Evolutionary conservation across 2,113 vertebrate genomes (phyloP).

Genomic region (Ciconia boyciana): DNA sequence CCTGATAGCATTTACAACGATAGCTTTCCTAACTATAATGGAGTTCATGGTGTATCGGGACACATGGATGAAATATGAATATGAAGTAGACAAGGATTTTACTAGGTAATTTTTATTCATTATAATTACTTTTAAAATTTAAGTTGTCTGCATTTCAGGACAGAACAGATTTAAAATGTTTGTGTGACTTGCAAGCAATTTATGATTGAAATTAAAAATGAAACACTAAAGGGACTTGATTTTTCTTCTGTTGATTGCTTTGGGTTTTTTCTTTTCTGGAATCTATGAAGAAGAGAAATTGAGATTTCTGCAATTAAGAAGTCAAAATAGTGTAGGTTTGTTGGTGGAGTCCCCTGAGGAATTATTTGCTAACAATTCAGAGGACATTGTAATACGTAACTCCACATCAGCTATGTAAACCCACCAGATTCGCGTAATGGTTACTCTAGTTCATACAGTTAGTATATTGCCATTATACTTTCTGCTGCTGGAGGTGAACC

Average conservation of each 20-base stretch:
- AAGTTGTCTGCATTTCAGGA: background rate
- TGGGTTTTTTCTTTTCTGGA: background rate
- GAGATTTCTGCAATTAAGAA: background rate
- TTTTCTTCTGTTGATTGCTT: background rate
- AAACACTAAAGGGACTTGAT: background rate
- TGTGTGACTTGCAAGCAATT: background rate
- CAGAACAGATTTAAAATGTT: background rate
- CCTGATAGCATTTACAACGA: slow-evolving; percentile 89
- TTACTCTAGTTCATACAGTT: background rate
- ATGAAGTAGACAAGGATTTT: slow-evolving; percentile 98
- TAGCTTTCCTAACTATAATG: slow-evolving; percentile 90
- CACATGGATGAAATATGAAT: slow-evolving; percentile 98
- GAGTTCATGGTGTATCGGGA: slow-evolving; percentile 95
- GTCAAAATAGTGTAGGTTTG: background rate
- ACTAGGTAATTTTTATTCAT: slow-evolving; percentile 80
- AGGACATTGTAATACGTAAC: background rate
- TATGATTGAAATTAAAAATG: background rate
- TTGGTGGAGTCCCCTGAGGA: background rate
- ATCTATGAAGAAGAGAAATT: background rate
- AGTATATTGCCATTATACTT: background rate
- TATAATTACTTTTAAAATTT: background rate
- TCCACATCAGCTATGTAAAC: background rate
- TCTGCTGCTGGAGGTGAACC: background rate
- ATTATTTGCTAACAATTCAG: background rate
- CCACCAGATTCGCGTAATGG: rapidly evolving